phyloP scores from a whole-genome alignment of 2,113 vertebrate species.

The Neodontobutis hainanensis region DNA sequence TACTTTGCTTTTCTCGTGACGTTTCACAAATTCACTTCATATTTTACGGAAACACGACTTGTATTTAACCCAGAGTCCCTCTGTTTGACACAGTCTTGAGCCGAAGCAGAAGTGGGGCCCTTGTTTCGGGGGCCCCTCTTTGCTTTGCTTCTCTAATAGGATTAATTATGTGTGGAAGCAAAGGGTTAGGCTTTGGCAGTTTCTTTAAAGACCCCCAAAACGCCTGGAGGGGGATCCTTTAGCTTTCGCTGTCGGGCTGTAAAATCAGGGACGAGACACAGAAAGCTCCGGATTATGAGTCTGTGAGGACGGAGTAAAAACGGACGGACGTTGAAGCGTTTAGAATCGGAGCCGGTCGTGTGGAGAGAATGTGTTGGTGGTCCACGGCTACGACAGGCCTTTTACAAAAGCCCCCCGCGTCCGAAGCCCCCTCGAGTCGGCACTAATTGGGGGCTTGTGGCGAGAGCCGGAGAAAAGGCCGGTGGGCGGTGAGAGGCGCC shows the following conservation, averaged over 20 bases:
- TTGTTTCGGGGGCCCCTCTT: constrained; percentile 14
- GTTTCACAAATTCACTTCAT: no score
- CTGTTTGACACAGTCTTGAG: neutral
- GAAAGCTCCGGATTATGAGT: constrained; percentile 24
- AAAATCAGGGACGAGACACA: constrained; percentile 4
- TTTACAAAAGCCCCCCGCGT: constrained; percentile 20
- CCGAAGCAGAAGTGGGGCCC: constrained; percentile 19
- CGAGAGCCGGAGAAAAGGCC: constrained; percentile 44
- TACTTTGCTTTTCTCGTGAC: no score
- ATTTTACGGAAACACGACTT: no score
- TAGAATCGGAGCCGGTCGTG: no score
- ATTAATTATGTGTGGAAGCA: constrained; percentile 51
- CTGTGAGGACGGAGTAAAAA: no score
- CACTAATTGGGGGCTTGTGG: constrained; percentile 76
- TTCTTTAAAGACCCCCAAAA: neutral
- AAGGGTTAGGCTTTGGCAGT: constrained; percentile 11
- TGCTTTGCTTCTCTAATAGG: constrained; percentile 55
- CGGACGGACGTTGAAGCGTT: no score
- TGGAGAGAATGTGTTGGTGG: constrained; percentile 76
- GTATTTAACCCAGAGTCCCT: neutral
- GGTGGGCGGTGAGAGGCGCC: constrained; percentile 16
- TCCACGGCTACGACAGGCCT: constrained; percentile 54
- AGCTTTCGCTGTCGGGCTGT: constrained; percentile 8
- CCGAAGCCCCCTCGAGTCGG: constrained; percentile 2
- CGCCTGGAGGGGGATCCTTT: constrained; percentile 4